phyloP scores from a whole-genome alignment of 2,797 vertebrate species.

The Echiichthys vipera region DNA sequence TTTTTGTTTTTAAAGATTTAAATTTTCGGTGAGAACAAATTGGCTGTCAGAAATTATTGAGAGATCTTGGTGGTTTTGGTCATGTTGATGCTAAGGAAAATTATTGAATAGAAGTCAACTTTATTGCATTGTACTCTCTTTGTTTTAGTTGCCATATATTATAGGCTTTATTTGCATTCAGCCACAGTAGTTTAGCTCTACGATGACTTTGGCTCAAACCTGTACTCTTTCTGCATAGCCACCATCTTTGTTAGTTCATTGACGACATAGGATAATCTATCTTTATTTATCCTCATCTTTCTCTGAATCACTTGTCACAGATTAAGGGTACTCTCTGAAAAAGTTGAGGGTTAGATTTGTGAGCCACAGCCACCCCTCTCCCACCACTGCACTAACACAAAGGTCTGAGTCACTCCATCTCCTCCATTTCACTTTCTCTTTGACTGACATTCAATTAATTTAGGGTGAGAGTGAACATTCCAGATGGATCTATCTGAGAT shows the following conservation, averaged over 20 bases:
- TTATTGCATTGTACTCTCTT: not conserved
- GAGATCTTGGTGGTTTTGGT: not conserved
- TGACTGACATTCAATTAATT: constrained; percentile 84
- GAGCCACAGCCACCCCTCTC: constrained; percentile 33
- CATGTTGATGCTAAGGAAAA: not conserved
- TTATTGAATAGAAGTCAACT: not conserved
- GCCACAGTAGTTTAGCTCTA: not conserved
- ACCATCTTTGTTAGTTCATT: constrained; percentile 13
- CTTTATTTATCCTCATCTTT: constrained; percentile 52
- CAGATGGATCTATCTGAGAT: constrained; percentile 72
- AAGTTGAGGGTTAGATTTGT: constrained; percentile 44
- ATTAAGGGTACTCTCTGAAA: constrained; percentile 55
- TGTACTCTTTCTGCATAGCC: constrained; percentile 5
- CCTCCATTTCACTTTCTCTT: constrained; percentile 72
- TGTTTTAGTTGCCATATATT: not conserved
- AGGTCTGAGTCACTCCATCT: constrained; percentile 66
- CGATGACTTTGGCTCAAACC: constrained; percentile 1
- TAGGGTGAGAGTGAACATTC: constrained; percentile 68
- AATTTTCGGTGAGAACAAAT: not conserved
- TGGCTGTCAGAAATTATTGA: not conserved
- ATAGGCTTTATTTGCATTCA: constrained; percentile 12
- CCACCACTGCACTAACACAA: constrained; percentile 52
- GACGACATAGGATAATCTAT: constrained; percentile 35
- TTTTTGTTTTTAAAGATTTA: not conserved
- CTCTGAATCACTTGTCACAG: constrained; percentile 30